Evolutionary conservation across 2,797 vertebrate species (phyloP).

Genomic region (Lacerta bilineata): DNA sequence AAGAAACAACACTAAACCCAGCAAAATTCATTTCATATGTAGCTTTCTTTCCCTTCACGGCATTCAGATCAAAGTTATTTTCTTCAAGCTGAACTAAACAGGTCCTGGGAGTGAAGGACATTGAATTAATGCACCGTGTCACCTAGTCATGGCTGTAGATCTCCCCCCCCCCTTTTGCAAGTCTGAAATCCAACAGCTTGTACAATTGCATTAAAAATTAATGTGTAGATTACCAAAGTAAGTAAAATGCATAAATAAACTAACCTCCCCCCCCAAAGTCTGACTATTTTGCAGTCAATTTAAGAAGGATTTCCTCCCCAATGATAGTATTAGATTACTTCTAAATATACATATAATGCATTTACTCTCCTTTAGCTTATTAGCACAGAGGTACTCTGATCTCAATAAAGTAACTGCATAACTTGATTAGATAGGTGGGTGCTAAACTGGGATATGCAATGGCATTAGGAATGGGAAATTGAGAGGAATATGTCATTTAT

Average conservation of each 20-base stretch:
- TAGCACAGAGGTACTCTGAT: constrained; percentile 60
- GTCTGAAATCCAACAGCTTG: constrained; percentile 78
- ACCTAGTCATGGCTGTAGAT: constrained; percentile 72
- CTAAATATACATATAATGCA: constrained; percentile 71
- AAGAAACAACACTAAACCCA: constrained; percentile 79
- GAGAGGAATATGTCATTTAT: constrained; percentile 60
- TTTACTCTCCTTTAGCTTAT: constrained; percentile 72
- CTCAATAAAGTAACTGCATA: constrained; percentile 57
- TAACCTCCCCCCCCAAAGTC: constrained; percentile 51
- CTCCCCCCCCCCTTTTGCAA: constrained; percentile 58
- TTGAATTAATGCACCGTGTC: constrained; percentile 86
- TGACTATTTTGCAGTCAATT: constrained; percentile 63
- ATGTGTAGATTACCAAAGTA: constrained; percentile 78
- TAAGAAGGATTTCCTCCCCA: constrained; percentile 52
- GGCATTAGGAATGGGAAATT: constrained; percentile 38
- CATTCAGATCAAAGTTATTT: constrained; percentile 86
- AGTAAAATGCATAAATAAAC: constrained; percentile 73
- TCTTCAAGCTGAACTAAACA: constrained; percentile 82
- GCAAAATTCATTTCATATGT: constrained; percentile 84
- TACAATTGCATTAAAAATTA: constrained; percentile 85
- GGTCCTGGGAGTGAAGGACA: constrained; percentile 86
- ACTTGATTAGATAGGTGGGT: constrained; percentile 48
- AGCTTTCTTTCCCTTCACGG: constrained; percentile 76
- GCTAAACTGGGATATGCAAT: constrained; percentile 47
- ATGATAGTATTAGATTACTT: constrained; percentile 64